A percentile compares a stretch with the other conserved stretches of the same genome.
phyloP scores from a whole-genome alignment of 2,797 vertebrate genomes.

The Morelia viridis region DNA sequence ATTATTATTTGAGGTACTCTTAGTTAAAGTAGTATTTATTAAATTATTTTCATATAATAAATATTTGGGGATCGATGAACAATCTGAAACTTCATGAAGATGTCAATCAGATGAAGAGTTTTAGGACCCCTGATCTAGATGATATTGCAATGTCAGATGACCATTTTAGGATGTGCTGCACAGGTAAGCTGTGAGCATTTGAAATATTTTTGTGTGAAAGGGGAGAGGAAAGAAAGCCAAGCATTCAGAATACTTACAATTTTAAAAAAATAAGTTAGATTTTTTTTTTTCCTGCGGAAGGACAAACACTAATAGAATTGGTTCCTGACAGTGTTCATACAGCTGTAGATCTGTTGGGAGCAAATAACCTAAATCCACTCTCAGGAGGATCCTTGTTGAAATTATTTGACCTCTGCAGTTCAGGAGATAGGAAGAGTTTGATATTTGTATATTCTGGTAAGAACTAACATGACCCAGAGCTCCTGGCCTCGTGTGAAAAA shows the following conservation, averaged over 20 bases:
- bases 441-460: not conserved
- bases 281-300: not conserved
- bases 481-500: not conserved
- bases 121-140: no score
- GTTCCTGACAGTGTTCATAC: not conserved
- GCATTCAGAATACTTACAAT: not conserved
- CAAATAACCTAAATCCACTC: not conserved
- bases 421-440: not conserved
- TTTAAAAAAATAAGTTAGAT: not conserved
- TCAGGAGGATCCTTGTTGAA: not conserved
- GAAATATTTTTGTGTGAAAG: not conserved
- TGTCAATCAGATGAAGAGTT: no score
- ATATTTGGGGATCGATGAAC: no score
- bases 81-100: no score
- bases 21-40: no score
- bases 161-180: not conserved
- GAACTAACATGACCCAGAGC: not conserved
- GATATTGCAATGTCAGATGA: no score
- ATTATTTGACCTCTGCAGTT: not conserved
- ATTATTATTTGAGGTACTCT: no score
- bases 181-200: not conserved
- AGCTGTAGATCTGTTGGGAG: not conserved
- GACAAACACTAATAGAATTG: not conserved
- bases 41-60: no score
- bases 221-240: not conserved